Evolutionary conservation across 2,888 invertebrate species (phyloP), one percentile per base, ranked within the genome.

Genomic region (Choreutis nemorana): DNA sequence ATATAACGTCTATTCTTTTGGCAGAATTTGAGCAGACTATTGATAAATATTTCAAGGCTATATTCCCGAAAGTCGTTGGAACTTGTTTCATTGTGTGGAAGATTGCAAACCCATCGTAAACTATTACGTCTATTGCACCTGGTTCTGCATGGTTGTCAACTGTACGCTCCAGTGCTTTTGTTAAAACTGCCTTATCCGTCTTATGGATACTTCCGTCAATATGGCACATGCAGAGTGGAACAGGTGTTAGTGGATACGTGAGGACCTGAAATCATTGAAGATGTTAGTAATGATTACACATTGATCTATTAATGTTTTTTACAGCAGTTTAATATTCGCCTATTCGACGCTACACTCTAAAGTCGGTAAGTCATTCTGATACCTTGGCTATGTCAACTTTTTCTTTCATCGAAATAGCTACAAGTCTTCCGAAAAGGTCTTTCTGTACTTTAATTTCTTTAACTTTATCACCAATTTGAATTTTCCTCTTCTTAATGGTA

Each of bases 101-200:
- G 11, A 47, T 29, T 26, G 46, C 54, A 30, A 58, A 60, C 5
- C 51, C 55, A 43, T 58, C 55, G 31, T 54, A 38, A 23, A 58
- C 31, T 7, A 45, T n/a, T 21, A 27, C 18, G 37, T 55, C 46
- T 5, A 36, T 36, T 4, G 28, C 25, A 20, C 9, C 3, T 24
- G 48, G 41, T 18, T 34, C 11, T 8, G 36, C 16, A 24, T 28
- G 31, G n/a, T n/a, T n/a, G 9, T 32, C 11, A 11, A 18, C 29
- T 7, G 30, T 28, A 26, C 40, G 33, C 23, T 46, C 45, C 7
- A 48, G 33, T 22, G 14, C 34, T 33, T 44, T 44, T 23, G 42
- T 28, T 21, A 48, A 20, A n/a, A 16, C 4, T 6, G 45, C 40
- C 32, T 53, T 53, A 18, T 42, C 29, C 9, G 48, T 52, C 29